phyloP scores from a whole-genome alignment of 2,113 vertebrate species.

The Trachemys scripta region DNA sequence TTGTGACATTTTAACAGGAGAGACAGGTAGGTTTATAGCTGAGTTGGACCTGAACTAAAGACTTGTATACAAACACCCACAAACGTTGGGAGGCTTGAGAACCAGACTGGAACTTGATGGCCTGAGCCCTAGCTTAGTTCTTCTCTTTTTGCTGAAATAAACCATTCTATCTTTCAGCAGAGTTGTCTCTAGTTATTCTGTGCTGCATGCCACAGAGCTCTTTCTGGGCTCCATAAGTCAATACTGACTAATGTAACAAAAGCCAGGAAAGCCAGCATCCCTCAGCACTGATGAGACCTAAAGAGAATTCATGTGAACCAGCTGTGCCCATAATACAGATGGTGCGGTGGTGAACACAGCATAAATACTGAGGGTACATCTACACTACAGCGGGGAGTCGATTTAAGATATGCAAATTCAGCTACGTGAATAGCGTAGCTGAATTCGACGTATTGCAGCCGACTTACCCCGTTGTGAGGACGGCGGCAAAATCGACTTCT shows the following conservation, averaged over 20 bases:
- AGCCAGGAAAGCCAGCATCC: not conserved
- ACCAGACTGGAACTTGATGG: not conserved
- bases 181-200: not conserved
- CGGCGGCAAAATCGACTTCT: no score
- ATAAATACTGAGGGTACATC: no score
- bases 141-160: not conserved
- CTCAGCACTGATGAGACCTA: not conserved
- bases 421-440: no score
- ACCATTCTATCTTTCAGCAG: not conserved
- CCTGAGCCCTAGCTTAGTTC: not conserved
- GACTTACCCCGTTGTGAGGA: no score
- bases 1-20: not conserved
- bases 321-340: not conserved
- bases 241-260: not conserved
- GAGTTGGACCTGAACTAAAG: accelerated
- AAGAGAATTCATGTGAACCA: not conserved
- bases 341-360: not conserved
- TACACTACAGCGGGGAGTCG: no score
- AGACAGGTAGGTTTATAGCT: not conserved
- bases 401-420: no score
- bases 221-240: not conserved
- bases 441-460: no score
- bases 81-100: not conserved
- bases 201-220: not conserved
- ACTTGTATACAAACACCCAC: not conserved